Evolutionary conservation across 1,140 invertebrate species (phyloP).

Genomic region (Heliconius himera): DNA sequence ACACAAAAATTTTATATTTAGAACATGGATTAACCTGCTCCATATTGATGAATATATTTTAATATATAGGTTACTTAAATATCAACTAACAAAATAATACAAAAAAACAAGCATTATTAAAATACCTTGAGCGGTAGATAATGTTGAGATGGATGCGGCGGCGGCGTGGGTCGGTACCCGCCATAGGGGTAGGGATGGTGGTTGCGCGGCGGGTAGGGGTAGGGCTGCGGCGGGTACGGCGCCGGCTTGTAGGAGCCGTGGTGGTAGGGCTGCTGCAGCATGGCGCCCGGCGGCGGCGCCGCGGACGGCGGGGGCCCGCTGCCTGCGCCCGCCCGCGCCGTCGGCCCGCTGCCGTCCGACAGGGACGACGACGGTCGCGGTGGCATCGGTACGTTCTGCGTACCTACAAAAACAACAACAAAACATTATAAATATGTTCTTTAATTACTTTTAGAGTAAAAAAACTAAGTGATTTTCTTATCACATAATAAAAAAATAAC

Average conservation of each 20-base stretch:
- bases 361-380: constrained; percentile 94
- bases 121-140: constrained; percentile 66
- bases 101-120: background rate
- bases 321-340: constrained; percentile 87
- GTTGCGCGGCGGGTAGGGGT: constrained; percentile 72
- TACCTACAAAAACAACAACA: constrained; percentile 81
- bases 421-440: background rate
- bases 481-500: too few relatives aligned
- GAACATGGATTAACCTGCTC: background rate
- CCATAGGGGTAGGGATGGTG: constrained; percentile 70
- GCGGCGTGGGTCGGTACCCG: constrained; percentile 64
- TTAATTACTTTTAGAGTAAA: too few relatives aligned
- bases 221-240: constrained; percentile 71
- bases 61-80: background rate
- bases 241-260: constrained; percentile 74
- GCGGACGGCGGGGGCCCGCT: constrained; percentile 62
- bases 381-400: constrained; percentile 95
- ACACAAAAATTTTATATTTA: background rate
- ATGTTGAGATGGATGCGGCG: constrained; percentile 66
- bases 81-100: background rate
- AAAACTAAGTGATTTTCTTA: too few relatives aligned
- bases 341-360: constrained; percentile 89
- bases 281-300: constrained; percentile 64
- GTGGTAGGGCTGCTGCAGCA: constrained; percentile 83
- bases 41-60: background rate